These are phyloP conservation scores for Cirrhinus mrigala DNA, from an alignment of 2,797 vertebrate species.

Conservation along the genomic window DNA sequence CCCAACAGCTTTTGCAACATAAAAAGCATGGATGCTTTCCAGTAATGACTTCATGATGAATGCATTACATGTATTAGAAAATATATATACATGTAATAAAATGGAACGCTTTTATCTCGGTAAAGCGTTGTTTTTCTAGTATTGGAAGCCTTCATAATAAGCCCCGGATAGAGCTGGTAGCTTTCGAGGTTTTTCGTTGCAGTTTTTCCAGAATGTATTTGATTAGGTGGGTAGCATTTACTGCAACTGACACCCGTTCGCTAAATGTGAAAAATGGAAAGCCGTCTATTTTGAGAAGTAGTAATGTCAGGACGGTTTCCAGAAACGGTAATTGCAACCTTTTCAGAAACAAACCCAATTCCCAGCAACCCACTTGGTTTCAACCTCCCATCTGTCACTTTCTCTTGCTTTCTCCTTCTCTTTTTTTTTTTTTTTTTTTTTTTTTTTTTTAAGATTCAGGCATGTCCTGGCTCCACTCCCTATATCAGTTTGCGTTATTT, in stretches of 20 bases:
- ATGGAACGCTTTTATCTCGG: not conserved
- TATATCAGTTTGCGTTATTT: slow-evolving; percentile 54
- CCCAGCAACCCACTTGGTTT: slow-evolving; percentile 55
- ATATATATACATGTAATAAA: not conserved
- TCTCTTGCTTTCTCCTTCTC: not conserved
- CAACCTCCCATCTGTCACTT: slow-evolving; percentile 62
- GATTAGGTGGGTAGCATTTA: slow-evolving; percentile 50
- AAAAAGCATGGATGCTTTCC: slow-evolving; percentile 49
- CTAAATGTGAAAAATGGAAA: slow-evolving; percentile 63
- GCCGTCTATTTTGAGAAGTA: slow-evolving; percentile 69
- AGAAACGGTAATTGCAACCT: slow-evolving; percentile 69
- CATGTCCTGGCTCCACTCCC: slow-evolving; percentile 43
- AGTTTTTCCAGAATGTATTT: slow-evolving; percentile 35
- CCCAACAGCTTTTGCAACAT: slow-evolving; percentile 37
- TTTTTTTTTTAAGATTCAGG: slow-evolving; percentile 46
- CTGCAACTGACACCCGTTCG: slow-evolving; percentile 61
- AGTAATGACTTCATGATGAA: slow-evolving; percentile 44
- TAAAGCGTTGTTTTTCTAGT: not conserved
- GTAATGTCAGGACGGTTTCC: slow-evolving; percentile 65
- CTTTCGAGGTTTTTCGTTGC: slow-evolving; percentile 21
- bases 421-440: slow-evolving; percentile 45
- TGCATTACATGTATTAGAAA: not conserved
- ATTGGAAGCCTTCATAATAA: slow-evolving; percentile 4
- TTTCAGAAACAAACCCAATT: slow-evolving; percentile 61
- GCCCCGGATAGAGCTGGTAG: not conserved